Evolutionary conservation across 2,113 vertebrate species (phyloP).

Genomic region (Ammodytes marinus): DNA sequence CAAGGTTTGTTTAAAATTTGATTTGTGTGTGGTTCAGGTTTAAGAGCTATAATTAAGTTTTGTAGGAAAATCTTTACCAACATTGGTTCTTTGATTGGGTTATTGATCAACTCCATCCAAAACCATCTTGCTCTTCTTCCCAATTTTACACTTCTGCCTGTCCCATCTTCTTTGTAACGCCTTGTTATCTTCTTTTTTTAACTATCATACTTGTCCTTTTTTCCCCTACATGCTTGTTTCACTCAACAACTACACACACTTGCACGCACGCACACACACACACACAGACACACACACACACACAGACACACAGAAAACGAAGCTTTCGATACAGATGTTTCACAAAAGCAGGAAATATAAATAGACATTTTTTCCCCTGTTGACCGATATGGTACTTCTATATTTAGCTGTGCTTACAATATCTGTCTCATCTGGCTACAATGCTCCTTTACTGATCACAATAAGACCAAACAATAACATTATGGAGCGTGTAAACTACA

Average conservation of each 20-base stretch:
- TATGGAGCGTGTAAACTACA: conserved; percentile 56
- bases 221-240: conserved; percentile 42
- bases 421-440: conserved; percentile 68
- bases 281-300: no score
- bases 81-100: conserved; percentile 58
- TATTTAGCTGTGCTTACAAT: conserved; percentile 75
- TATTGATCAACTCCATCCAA: conserved; percentile 70
- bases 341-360: conserved; percentile 79
- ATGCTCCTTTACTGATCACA: conserved; percentile 71
- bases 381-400: conserved; percentile 60
- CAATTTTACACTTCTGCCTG: conserved; percentile 43
- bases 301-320: conserved; percentile 43
- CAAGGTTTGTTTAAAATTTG: conserved; percentile 70
- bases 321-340: conserved; percentile 32
- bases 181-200: conserved; percentile 21
- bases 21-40: conserved; percentile 52
- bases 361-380: conserved; percentile 70
- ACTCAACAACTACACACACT: neutral
- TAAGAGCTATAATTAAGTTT: conserved; percentile 72
- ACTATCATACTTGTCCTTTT: conserved; percentile 25
- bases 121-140: conserved; percentile 44
- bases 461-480: conserved; percentile 77
- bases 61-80: conserved; percentile 63
- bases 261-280: no score
- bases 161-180: conserved; percentile 38